Evolutionary conservation across 2,797 vertebrate species (phyloP).

Genomic region (Monodelphis domestica): DNA sequence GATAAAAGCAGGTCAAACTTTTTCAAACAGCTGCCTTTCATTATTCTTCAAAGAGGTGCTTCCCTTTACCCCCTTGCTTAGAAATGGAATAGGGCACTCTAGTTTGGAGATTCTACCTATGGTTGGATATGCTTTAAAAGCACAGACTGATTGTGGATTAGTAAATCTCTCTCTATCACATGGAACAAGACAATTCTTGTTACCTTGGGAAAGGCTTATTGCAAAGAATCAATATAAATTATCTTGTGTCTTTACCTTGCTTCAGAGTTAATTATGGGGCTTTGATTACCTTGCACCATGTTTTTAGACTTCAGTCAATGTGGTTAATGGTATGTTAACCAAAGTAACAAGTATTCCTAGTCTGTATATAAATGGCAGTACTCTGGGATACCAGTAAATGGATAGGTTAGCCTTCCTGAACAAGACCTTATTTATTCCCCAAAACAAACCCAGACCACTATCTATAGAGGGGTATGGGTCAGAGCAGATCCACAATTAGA

Average conservation of each 20-base stretch:
- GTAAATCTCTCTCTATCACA: constrained; percentile 7
- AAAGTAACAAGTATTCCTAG: constrained; percentile 50
- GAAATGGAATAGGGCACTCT: constrained; percentile 16
- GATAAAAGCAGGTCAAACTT: constrained; percentile 35
- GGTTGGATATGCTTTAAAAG: constrained; percentile 31
- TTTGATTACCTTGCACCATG: constrained; percentile 63
- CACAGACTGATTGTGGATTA: constrained; percentile 34
- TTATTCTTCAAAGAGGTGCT: background rate
- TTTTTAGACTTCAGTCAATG: constrained; percentile 59
- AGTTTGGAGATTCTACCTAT: constrained; percentile 23
- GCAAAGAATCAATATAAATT: constrained; percentile 61
- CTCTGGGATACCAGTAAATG: constrained; percentile 44
- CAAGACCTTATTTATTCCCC: constrained; percentile 63
- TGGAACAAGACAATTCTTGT: constrained; percentile 45
- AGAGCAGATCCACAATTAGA: constrained; percentile 45
- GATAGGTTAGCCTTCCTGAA: background rate
- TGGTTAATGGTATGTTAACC: constrained; percentile 28
- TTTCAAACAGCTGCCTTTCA: constrained; percentile 5
- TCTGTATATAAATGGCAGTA: constrained; percentile 40
- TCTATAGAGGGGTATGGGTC: constrained; percentile 43
- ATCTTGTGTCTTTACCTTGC: constrained; percentile 40
- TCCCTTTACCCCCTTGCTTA: constrained; percentile 43
- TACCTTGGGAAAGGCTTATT: constrained; percentile 27
- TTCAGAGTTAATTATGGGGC: constrained; percentile 59
- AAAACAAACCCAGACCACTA: constrained; percentile 58